Base-by-base conservation (phyloP, 2,113 vertebrate species). In the Craseonycteris thonglongyai region DNA sequence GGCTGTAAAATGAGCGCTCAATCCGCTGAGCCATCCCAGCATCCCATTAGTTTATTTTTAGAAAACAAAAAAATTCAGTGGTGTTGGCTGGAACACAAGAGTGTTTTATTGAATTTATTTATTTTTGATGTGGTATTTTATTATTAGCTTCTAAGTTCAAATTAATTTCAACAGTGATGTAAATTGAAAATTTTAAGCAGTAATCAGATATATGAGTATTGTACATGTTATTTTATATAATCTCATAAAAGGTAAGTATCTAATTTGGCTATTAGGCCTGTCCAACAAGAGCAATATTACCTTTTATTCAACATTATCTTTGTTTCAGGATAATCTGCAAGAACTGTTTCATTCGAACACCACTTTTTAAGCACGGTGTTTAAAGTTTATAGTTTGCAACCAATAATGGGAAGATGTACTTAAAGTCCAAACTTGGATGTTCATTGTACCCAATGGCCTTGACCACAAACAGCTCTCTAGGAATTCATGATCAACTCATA, bases 401-500 rank as follows among this genome's bases (percentile, higher is more conserved):
- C 88, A 75, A 68, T 63, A 82, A 76, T 84, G 75, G 83, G 15
- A 90, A 94, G 40, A 87, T 61, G 49, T 38, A 63, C 68, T 61
- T 49, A 75, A 87, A 78, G 61, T 68, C 61, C 54, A 69, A 84
- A 72, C 81, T 84, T 88, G 75, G 82, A 69, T 66, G 61, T 83
- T 84, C 51, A 28, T 86, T 78, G 87, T 91, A 66, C 80, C 72
- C 38, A 78, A 33, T 69, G 66, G 68, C 74, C 49, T 97, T 96
- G 93, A 94, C 75, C 93, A 90, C 95, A 97, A 96, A 95, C 96
- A 97, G 95, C 83, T 92, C 83, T 92, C 93, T 85, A 97, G 96
- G 96, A 97, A 97, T 97, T 98, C 0, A 2, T 86, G 95, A 98
- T 97, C 92, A 87, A 97, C 84, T 58, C 90, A 49, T 94, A 97